Conservation (phyloP, 2,888 invertebrate genomes). For the Urechis unicinctus region DNA sequence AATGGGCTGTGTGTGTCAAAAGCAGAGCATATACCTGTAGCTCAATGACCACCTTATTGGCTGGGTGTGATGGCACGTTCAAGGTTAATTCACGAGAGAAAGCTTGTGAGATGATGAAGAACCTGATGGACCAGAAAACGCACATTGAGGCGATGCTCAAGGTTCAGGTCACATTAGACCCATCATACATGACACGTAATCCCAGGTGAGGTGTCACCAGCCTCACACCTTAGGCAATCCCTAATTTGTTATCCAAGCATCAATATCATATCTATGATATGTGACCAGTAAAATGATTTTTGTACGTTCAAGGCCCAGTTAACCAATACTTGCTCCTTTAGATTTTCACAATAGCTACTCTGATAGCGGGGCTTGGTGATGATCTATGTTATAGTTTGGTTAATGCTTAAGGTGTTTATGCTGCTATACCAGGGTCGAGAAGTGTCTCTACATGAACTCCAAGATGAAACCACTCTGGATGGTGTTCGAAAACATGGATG, state of each 20-base stretch:
- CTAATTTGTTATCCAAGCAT: too few relatives aligned
- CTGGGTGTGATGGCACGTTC: constrained; percentile 76
- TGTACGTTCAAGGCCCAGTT: too few relatives aligned
- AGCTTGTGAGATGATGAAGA: neutral
- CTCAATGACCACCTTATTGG: constrained; percentile 89
- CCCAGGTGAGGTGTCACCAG: neutral
- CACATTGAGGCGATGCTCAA: neutral
- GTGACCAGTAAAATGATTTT: too few relatives aligned
- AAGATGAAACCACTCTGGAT: constrained; percentile 83
- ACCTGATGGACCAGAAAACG: neutral
- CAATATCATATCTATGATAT: too few relatives aligned
- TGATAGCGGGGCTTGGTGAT: too few relatives aligned
- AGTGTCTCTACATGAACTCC: constrained; percentile 88
- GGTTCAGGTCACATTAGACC: neutral
- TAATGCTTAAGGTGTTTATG: too few relatives aligned
- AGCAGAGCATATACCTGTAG: too few relatives aligned
- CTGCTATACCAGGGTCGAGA: constrained; percentile 57
- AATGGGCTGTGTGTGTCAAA: too few relatives aligned
- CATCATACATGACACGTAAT: neutral
- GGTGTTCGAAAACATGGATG: constrained; percentile 80
- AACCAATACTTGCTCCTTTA: too few relatives aligned
- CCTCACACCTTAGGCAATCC: too few relatives aligned
- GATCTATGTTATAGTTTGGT: too few relatives aligned
- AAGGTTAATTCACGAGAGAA: neutral
- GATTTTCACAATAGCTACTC: neutral